A percentile compares a stretch with the other conserved stretches of the same genome.
Conservation (phyloP, 2,888 invertebrate species). For the Parasteatoda lunata region DNA sequence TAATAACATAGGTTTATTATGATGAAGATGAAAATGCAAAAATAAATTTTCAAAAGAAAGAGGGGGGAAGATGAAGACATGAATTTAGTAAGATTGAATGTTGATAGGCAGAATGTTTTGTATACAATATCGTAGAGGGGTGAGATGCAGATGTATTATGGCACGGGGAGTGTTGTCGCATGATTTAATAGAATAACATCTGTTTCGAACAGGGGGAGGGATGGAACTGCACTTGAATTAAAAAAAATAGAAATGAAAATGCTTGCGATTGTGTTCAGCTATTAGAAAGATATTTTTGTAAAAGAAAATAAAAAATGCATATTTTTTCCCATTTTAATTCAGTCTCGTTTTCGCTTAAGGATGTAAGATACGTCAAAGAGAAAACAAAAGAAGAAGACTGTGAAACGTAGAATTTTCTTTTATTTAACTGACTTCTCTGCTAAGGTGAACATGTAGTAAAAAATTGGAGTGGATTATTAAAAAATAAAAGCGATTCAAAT, state of each 20-base stretch:
- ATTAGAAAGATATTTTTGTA: too few species aligned
- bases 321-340: too few species aligned
- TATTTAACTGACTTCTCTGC: too few species aligned
- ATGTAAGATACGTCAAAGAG: too few species aligned
- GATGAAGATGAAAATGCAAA: conserved; percentile 8
- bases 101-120: too few species aligned
- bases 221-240: conserved; percentile 8
- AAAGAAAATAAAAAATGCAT: too few species aligned
- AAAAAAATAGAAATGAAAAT: conserved; percentile 5
- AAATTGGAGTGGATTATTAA: too few species aligned
- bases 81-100: neutral
- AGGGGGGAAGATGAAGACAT: neutral
- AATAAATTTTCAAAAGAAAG: neutral
- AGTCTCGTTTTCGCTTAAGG: too few species aligned
- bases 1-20: neutral
- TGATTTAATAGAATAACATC: conserved; percentile 51
- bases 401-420: too few species aligned
- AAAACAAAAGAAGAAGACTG: too few species aligned
- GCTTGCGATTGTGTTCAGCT: neutral
- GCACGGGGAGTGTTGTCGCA: neutral
- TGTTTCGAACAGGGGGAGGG: conserved; percentile 28
- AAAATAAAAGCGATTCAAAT: too few species aligned
- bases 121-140: neutral
- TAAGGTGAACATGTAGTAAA: too few species aligned
- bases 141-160: neutral